Evolutionary conservation across 2,888 invertebrate genomes (phyloP), one percentile per base, ranked within the genome.

Genomic region (Nomada fucata): DNA sequence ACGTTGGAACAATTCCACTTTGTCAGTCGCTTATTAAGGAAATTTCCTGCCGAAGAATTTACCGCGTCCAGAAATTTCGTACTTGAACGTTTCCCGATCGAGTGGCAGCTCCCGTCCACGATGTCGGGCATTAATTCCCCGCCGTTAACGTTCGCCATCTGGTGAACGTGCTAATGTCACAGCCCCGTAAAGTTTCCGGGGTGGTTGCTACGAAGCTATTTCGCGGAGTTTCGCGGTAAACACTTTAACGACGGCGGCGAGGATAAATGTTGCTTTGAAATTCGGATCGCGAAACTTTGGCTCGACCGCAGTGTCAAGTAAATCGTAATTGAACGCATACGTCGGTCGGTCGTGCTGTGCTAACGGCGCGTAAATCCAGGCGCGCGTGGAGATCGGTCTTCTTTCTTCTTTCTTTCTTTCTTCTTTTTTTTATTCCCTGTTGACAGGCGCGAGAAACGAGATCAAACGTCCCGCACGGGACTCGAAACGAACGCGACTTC

Each of bases 241-340:
- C 75, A 53, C 20, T 61, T 29, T 75, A 71, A 75, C 53, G 76
- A 36, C 63, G 57, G 18, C 11, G 67, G 20, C n/a, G 29, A 36
- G 26, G 57, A 61, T 74, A 76, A 79, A 79, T 60, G 70, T 50
- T 52, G 26, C 44, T 18, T 18, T 52, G 47, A 71, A 82, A 76
- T 82, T 71, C 65, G 55, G 67, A 68, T 63, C 81, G 71, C 60
- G 69, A 36, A 52, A 53, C 52, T 57, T 52, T 44, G 72, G 50
- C 53, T 59, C 69, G 60, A 47, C 65, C 57, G 61, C 15, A 59
- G 52, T 42, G 52, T 52, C 79, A 52, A 50, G 60, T 69, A 79
- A 78, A 80, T 80, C 42, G 82, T 67, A 67, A 72, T 82, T 81
- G 76, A 69, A 55, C 59, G 26, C 50, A 23, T 13, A 26, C 18